Evolutionary conservation across 2,888 invertebrate genomes (phyloP), one percentile per base, ranked within the genome.

Genomic region (Lasioglossum villosulum): DNA sequence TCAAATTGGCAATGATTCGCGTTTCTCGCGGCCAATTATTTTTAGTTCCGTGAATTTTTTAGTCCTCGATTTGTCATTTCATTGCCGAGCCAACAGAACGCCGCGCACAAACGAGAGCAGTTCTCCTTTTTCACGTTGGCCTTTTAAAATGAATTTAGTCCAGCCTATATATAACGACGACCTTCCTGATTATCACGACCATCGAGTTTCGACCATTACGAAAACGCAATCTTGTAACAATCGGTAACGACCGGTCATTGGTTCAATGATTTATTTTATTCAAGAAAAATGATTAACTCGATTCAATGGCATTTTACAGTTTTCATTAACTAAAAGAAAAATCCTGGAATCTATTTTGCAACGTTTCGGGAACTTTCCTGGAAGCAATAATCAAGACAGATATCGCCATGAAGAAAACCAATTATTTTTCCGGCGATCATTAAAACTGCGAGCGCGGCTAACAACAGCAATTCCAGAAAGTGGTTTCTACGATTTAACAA

Each of bases 401-500:
- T n/a, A 37, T 70, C 12, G 37, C 68, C 19, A 1, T 8, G 34
- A 23, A 10, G 23, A 34, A 34, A 70, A 8, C n/a, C 34, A 39
- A 39, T 70, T 39, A 70, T 37, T 37, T 70, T 23, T n/a, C 68
- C 37, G 12, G 4, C 39, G 68, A 10, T 12, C 68, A 70, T 39
- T 70, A 37, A 70, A 39, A 70, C 23, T 39, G n/a, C 68, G 4
- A 14, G 39, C 37, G 39, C n/a, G 4, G 37, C 37, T 70, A 39
- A 37, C 37, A 70, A n/a, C 37, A 39, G 37, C 34, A 34, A 70
- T 70, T 23, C 4, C 37, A 37, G 37, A 70, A 37, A 70, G 68
- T 37, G 72, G 72, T 48, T 39, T 37, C 37, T n/a, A 37, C n/a
- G n/a, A 70, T 70, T 70, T 70, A 70, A 70, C 68, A 37, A 70